Evolutionary conservation across 2,797 vertebrate genomes (phyloP).

Genomic region (Crocodylus rhombifer): DNA sequence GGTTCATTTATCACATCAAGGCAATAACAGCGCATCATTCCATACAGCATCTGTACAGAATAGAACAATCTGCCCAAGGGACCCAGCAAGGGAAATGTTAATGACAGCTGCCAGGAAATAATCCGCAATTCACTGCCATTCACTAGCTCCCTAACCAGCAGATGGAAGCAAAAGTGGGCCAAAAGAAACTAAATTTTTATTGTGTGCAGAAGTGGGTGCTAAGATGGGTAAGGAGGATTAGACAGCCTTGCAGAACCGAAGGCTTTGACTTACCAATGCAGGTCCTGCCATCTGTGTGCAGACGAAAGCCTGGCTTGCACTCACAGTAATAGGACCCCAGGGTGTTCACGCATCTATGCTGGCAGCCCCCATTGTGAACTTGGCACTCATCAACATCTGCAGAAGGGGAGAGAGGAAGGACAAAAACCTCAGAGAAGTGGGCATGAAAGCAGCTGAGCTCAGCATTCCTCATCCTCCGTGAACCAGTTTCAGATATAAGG

Average conservation of each 20-base stretch:
- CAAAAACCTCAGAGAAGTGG: accelerated
- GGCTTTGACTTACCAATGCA: conserved; percentile 87
- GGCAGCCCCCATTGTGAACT: conserved; percentile 95
- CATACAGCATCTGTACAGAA: no score
- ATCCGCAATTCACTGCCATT: accelerated
- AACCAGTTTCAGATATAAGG: accelerated
- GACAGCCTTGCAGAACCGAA: accelerated
- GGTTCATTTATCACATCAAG: not conserved
- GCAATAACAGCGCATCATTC: not conserved
- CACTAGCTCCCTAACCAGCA: accelerated
- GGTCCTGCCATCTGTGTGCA: conserved; percentile 93
- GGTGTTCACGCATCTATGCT: conserved; percentile 94
- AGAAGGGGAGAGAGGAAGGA: not conserved
- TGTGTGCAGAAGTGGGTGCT: accelerated
- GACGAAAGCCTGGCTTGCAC: conserved; percentile 88
- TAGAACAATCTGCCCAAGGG: not conserved
- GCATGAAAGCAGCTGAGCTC: accelerated
- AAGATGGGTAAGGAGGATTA: accelerated
- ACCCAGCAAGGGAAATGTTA: accelerated
- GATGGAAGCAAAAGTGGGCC: accelerated
- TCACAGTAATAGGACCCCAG: conserved; percentile 91
- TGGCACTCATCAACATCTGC: conserved; percentile 95
- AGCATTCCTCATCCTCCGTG: accelerated
- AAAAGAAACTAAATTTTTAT: accelerated
- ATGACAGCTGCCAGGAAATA: not conserved